Percentiles rank a stretch among this genome's conserved stretches.
These are phyloP conservation scores for Pardalotus punctatus DNA, from an alignment of 2,113 vertebrate genomes.

Conservation along the genomic window DNA sequence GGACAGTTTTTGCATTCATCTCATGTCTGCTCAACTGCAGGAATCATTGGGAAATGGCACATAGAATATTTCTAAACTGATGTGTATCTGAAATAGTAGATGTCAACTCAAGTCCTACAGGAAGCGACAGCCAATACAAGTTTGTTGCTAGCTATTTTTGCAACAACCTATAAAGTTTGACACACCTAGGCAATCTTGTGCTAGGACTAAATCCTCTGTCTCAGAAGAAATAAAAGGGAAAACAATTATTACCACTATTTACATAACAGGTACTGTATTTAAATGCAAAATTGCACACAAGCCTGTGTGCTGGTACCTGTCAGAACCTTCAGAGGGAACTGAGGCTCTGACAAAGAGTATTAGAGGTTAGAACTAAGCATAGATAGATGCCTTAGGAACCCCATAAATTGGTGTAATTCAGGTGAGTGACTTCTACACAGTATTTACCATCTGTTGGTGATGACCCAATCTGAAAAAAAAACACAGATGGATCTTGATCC, in stretches of 20 bases:
- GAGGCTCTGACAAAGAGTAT: not conserved
- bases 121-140: not conserved
- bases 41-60: not conserved
- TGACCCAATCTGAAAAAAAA: not conserved
- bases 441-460: not conserved
- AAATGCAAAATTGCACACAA: not conserved
- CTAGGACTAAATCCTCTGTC: not conserved
- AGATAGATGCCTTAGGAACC: not conserved
- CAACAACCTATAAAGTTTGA: not conserved
- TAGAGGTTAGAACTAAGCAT: not conserved
- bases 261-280: not conserved
- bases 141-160: slow-evolving; percentile 8
- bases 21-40: not conserved
- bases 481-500: not conserved
- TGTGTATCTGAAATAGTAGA: not conserved
- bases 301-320: not conserved
- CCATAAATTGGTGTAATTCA: not conserved
- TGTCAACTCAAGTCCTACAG: not conserved
- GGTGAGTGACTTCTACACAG: not conserved
- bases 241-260: not conserved
- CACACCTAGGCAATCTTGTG: not conserved
- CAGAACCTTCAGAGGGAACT: not conserved
- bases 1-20: not conserved
- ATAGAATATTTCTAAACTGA: not conserved
- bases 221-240: not conserved